phyloP scores from a whole-genome alignment of 2,797 vertebrate genomes.

The Eulemur albifrons region DNA sequence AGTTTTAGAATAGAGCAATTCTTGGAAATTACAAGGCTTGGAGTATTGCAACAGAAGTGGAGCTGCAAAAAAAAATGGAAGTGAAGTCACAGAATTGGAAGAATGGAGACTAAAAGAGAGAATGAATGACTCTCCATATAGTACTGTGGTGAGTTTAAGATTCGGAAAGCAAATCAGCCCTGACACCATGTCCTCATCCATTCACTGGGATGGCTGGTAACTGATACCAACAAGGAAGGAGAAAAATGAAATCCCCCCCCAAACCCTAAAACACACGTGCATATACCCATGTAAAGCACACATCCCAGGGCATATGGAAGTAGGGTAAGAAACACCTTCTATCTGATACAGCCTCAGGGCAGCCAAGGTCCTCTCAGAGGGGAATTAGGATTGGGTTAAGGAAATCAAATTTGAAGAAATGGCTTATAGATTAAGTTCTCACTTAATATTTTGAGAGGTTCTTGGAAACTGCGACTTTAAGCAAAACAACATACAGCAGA shows the following conservation, averaged over 20 bases:
- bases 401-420: neutral
- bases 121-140: neutral
- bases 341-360: neutral
- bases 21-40: neutral
- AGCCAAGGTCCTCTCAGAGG: neutral
- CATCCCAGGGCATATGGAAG: neutral
- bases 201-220: neutral
- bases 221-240: neutral
- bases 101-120: neutral
- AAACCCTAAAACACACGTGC: neutral
- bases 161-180: neutral
- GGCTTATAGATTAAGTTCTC: neutral
- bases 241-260: neutral
- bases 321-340: neutral
- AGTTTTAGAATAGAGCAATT: neutral
- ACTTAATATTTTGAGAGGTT: neutral
- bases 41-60: neutral
- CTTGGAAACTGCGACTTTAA: neutral
- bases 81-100: neutral
- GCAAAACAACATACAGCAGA: neutral
- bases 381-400: neutral
- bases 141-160: accelerated
- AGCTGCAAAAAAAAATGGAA: neutral
- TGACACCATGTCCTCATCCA: no score
- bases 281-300: neutral